phyloP scores from a whole-genome alignment of 2,888 invertebrate species.

The Acronicta leporina region DNA sequence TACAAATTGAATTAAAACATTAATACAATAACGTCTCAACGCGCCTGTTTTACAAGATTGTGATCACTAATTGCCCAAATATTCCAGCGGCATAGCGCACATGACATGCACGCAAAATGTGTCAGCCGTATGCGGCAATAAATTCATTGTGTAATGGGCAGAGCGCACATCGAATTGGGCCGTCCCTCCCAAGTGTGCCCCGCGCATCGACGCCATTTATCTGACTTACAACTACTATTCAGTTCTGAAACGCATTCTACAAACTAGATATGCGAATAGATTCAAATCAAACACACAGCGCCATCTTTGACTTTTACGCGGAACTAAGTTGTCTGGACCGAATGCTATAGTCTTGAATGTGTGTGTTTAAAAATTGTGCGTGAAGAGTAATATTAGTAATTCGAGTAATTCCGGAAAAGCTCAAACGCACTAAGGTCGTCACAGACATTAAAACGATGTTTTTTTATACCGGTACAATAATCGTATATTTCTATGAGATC shows the following conservation, averaged over 20 bases:
- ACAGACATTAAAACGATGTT: conserved; percentile 62
- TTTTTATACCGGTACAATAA: conserved; percentile 56
- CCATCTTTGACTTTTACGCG: conserved; percentile 43
- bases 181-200: conserved; percentile 85
- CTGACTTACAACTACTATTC: conserved; percentile 70
- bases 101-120: conserved; percentile 83
- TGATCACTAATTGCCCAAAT: conserved; percentile 69
- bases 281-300: conserved; percentile 35
- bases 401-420: conserved; percentile 70
- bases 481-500: conserved; percentile 50
- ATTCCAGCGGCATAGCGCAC: conserved; percentile 68
- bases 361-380: conserved; percentile 58
- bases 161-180: conserved; percentile 82
- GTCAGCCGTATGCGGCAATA: conserved; percentile 83
- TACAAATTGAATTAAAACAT: conserved; percentile 22
- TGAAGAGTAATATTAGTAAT: conserved; percentile 65
- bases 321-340: conserved; percentile 29
- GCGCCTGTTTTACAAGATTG: conserved; percentile 42
- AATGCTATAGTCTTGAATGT: conserved; percentile 1
- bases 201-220: conserved; percentile 71
- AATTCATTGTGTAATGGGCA: conserved; percentile 87
- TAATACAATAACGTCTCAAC: conserved; percentile 35
- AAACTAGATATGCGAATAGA: conserved; percentile 26
- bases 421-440: conserved; percentile 81
- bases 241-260: conserved; percentile 76